Percentiles rank a stretch among this genome's conserved stretches.
phyloP scores from a whole-genome alignment of 2,797 vertebrate genomes.

The Rallus crepitans region DNA sequence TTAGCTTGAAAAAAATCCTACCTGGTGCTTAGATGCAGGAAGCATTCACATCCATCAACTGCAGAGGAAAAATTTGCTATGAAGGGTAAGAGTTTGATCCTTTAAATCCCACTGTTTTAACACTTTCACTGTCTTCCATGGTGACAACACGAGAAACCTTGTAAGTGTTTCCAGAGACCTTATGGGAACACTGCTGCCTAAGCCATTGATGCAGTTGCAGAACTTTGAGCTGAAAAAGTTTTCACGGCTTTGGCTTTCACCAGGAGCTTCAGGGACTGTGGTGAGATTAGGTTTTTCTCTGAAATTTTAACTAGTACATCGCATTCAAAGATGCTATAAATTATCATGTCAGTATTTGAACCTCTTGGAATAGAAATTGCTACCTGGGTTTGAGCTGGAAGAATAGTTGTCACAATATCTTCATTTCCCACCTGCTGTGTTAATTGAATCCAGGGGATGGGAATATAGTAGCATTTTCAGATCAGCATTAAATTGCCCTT shows the following conservation, averaged over 20 bases:
- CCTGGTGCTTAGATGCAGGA: neutral
- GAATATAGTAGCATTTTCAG: neutral
- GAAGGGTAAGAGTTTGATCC: neutral
- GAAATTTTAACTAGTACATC: neutral
- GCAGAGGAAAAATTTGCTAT: neutral
- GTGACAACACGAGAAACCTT: neutral
- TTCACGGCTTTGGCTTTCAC: conserved; percentile 19
- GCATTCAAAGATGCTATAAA: neutral
- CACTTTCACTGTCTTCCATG: neutral
- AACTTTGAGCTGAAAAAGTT: neutral
- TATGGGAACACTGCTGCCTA: neutral
- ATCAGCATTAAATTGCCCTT: neutral
- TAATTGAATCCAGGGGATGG: neutral
- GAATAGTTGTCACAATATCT: conserved; percentile 15
- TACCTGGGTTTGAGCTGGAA: neutral
- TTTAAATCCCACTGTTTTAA: neutral
- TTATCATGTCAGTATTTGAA: neutral
- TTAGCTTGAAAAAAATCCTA: neutral
- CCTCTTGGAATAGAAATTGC: neutral
- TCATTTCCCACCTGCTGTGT: neutral
- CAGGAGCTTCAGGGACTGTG: neutral
- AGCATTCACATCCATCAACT: neutral
- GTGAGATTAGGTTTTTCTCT: neutral
- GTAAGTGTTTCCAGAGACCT: neutral
- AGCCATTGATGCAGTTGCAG: neutral